Evolutionary conservation across 2,113 vertebrate species (phyloP), one percentile per base, ranked within the genome.

Genomic region (Scalopus aquaticus): DNA sequence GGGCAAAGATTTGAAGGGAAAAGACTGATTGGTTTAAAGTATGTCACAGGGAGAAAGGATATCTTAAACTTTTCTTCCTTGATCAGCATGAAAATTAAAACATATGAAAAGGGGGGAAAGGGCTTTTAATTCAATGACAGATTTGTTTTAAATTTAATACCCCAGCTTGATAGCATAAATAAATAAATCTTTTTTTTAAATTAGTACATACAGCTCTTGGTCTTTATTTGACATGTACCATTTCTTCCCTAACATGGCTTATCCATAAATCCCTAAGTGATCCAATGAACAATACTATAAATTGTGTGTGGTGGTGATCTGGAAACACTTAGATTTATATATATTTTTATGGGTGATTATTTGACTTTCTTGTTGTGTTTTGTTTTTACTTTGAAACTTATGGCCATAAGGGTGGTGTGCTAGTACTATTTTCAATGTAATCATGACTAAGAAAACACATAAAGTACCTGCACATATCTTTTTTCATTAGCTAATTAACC

Each of bases 51-150:
- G 37, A 70, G 39, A 65, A 9, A 83, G 19, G 35, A 58, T 35
- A 17, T 28, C 60, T 77, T 92, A 73, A 76, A 88, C 56, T 39
- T 86, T 74, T 69, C 51, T 90, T 90, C 44, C 24, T 85, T 56
- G 73, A 20, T 35, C 49, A 87, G 80, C 51, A 56, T 93, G 83
- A 90, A 95, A 96, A 87, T 51, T 78, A 91, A 95, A 87, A 90
- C 70, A 84, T 30, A 62, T 20, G n/a, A 94, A 86, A 67, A 79
- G 26, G 39, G 39, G 17, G 4, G 4, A 58, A 67, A 74, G 77
- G 69, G 26, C 15, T 9, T 93, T 88, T 92, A 69, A 91, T 35
- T 86, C 46, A 42, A 22, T 44, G 91, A 85, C n/a, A 91, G 67
- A 46, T 32, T 32, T 28, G 19, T 64, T 42, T 80, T 80, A 76